Conservation (phyloP, 2,888 invertebrate genomes). For the Drosophila nr. perissopoda region DNA sequence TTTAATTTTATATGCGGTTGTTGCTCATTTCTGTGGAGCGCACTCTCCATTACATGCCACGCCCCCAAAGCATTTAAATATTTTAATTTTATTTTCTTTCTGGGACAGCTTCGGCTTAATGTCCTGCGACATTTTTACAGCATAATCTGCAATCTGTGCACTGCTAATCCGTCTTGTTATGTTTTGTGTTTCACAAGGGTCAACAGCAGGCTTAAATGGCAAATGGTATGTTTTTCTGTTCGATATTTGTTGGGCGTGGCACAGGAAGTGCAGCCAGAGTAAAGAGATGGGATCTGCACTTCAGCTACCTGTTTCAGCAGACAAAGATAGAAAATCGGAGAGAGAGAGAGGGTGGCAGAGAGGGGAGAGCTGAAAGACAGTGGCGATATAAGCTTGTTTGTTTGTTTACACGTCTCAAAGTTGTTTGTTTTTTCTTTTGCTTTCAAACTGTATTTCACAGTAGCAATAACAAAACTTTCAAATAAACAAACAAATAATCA, state of each 20-base stretch:
- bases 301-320: conserved; percentile 56
- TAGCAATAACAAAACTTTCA: conserved; percentile 48
- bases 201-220: conserved; percentile 61
- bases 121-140: conserved; percentile 71
- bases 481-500: conserved; percentile 43
- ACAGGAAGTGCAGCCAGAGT: conserved; percentile 67
- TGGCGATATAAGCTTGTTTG: conserved; percentile 62
- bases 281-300: conserved; percentile 44
- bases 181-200: conserved; percentile 49
- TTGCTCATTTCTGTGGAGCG: conserved; percentile 39
- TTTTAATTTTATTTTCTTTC: conserved; percentile 1
- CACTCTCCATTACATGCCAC: conserved; percentile 71
- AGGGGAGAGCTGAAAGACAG: neutral
- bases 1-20: conserved; percentile 50
- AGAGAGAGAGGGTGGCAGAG: neutral
- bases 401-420: conserved; percentile 59
- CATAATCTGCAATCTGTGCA: conserved; percentile 67
- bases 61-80: conserved; percentile 59
- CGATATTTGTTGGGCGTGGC: conserved; percentile 71
- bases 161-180: conserved; percentile 57
- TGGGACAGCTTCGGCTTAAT: conserved; percentile 39
- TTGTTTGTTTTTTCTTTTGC: conserved; percentile 27
- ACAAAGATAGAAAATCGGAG: neutral
- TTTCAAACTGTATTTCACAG: conserved; percentile 34
- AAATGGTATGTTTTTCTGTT: conserved; percentile 43